These are phyloP conservation scores for Falco cherrug DNA, from an alignment of 2,797 vertebrate genomes.

Conservation along the genomic window DNA sequence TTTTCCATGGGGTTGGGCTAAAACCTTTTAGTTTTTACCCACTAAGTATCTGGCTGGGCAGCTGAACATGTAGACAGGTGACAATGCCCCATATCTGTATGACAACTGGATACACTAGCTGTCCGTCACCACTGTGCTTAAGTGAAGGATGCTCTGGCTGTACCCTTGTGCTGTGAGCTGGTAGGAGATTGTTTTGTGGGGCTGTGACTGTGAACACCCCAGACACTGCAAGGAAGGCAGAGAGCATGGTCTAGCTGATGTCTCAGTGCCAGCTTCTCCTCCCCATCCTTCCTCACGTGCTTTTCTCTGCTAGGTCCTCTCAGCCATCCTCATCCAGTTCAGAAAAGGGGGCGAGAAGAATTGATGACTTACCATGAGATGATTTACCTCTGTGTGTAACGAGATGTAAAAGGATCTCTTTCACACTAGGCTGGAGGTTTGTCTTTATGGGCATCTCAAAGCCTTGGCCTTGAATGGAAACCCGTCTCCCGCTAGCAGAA, in stretches of 20 bases:
- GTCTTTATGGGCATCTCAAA: neutral
- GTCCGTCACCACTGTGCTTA: neutral
- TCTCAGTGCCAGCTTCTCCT: neutral
- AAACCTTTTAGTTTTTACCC: neutral
- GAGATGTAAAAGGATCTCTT: neutral
- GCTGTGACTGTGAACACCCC: neutral
- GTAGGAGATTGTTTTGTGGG: neutral
- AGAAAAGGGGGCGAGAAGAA: neutral
- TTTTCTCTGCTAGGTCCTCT: neutral
- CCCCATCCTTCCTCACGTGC: neutral
- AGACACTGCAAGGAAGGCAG: neutral
- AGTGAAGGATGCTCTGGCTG: neutral
- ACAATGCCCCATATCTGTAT: neutral
- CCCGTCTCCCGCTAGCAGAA: neutral
- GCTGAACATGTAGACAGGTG: neutral
- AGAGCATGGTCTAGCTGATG: accelerated
- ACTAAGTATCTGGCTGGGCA: neutral
- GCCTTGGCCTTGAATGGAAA: constrained; percentile 23
- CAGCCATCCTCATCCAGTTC: neutral
- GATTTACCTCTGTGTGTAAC: neutral
- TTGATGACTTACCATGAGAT: neutral
- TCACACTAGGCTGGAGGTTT: neutral
- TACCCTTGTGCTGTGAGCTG: neutral
- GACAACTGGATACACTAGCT: neutral
- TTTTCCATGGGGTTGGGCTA: neutral